Evolutionary conservation across 2,888 invertebrate genomes (phyloP).

Genomic region (Phalera bucephala): DNA sequence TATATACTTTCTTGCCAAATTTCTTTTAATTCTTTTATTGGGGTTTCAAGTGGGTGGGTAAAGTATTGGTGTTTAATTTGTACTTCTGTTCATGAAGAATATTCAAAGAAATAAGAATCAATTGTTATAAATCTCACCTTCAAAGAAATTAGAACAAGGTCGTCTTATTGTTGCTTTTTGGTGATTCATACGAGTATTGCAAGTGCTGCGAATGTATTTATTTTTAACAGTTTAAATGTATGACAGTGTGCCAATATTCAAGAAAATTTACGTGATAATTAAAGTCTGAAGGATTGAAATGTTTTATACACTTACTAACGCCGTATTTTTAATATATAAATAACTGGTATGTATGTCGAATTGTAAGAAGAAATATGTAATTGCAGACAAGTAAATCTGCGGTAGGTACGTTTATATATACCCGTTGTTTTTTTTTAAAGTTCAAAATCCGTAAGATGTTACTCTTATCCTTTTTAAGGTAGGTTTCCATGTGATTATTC

Average conservation of each 20-base stretch:
- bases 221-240: background rate
- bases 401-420: no score
- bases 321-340: no score
- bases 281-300: no score
- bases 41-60: background rate
- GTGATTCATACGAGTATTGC: conserved; percentile 15
- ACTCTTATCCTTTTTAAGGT: no score
- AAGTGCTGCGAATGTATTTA: conserved; percentile 3
- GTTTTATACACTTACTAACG: no score
- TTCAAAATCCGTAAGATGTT: no score
- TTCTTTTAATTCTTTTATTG: background rate
- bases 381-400: no score
- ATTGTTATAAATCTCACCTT: conserved; percentile 15
- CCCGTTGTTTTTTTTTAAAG: no score
- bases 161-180: conserved; percentile 18
- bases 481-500: no score
- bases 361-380: no score
- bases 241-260: background rate
- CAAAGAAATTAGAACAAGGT: conserved; percentile 21
- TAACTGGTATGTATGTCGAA: no score
- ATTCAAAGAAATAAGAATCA: conserved; percentile 6
- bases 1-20: conserved; percentile 6
- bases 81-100: background rate
- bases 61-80: background rate
- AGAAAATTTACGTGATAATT: no score